Percentiles rank a stretch among this genome's conserved stretches.
phyloP scores from a whole-genome alignment of 2,888 invertebrate genomes.

The Stenchaetothrips biformis region DNA sequence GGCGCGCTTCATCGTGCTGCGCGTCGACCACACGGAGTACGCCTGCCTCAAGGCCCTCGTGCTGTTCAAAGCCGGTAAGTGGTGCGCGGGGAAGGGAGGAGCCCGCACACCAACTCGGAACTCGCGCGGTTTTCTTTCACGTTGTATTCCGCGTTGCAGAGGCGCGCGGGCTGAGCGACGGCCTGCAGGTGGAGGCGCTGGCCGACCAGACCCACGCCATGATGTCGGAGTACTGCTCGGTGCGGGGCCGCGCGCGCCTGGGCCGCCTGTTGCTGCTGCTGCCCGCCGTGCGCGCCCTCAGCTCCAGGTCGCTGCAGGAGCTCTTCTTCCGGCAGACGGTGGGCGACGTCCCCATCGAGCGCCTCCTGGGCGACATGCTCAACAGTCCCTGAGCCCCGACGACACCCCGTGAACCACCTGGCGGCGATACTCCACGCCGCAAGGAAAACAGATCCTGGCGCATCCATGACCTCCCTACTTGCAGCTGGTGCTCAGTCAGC shows the following conservation, averaged over 20 bases:
- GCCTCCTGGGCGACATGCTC: slow-evolving; percentile 60
- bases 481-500: too few relatives aligned
- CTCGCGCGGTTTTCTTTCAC: slow-evolving; percentile 31
- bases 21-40: slow-evolving; percentile 76
- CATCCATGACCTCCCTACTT: too few relatives aligned
- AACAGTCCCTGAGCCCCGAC: slow-evolving; percentile 13
- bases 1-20: slow-evolving; percentile 58
- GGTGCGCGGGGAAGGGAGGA: not conserved
- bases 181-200: slow-evolving; percentile 57
- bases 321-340: slow-evolving; percentile 74
- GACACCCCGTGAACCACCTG: too few relatives aligned
- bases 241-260: slow-evolving; percentile 55
- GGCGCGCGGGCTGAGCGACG: slow-evolving; percentile 57
- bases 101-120: too few relatives aligned
- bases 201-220: slow-evolving; percentile 78
- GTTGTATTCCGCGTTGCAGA: slow-evolving; percentile 51
- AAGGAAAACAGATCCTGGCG: too few relatives aligned
- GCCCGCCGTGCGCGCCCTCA: slow-evolving; percentile 57
- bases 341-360: slow-evolving; percentile 66
- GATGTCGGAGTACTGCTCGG: slow-evolving; percentile 64
- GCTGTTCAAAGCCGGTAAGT: slow-evolving; percentile 72
- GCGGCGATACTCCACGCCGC: too few relatives aligned
- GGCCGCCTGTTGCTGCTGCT: slow-evolving; percentile 69
- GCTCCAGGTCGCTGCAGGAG: slow-evolving; percentile 56
- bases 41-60: slow-evolving; percentile 79